Base-by-base conservation (phyloP, 2,888 invertebrate genomes). In the Athripsodes cinereus region DNA sequence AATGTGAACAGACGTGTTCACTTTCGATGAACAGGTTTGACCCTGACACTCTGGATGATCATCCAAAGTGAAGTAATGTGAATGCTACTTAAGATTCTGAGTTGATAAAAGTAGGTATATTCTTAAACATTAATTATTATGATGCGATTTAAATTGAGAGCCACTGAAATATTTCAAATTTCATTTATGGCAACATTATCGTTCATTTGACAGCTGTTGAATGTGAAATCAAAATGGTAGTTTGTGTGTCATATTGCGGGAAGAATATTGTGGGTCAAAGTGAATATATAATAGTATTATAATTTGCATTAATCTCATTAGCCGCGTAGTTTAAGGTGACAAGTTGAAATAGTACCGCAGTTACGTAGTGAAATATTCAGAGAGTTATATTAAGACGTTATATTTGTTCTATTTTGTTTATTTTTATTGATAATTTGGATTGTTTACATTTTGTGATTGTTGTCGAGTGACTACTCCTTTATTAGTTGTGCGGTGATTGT, bases 371-470 rank as follows among this genome's bases (percentile, higher is more conserved):
- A n/a, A 40, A 40, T 40, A 40, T 8, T 13, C 13, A 40, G 8
- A 40, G 13, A 16, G 3, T 40, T 13, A 13, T 40, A 3, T 40
- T 8, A n/a, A 40, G 16, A n/a, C 16, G 13, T 40, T 5, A 40
- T 2, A 8, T 5, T n/a, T 5, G 2, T 40, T n/a, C 8, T 40
- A 3, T 8, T 13, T 40, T 16, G 40, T 40, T 40, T 40, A 40
- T 40, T n/a, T 40, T 2, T 40, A 16, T n/a, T 40, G 3, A n/a
- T n/a, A 40, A 40, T 40, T 8, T 40, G n/a, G n/a, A n/a, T 16
- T 40, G 40, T 40, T 40, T 40, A 40, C 40, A 26, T 40, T 40
- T 40, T 40, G 40, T 40, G 40, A 40, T 40, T n/a, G 26, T 26
- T 26, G 26, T 26, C 5, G n/a, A n/a, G n/a, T n/a, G n/a, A n/a